Conservation (phyloP, 2,113 vertebrate genomes). For the Leucopsar rothschildi region DNA sequence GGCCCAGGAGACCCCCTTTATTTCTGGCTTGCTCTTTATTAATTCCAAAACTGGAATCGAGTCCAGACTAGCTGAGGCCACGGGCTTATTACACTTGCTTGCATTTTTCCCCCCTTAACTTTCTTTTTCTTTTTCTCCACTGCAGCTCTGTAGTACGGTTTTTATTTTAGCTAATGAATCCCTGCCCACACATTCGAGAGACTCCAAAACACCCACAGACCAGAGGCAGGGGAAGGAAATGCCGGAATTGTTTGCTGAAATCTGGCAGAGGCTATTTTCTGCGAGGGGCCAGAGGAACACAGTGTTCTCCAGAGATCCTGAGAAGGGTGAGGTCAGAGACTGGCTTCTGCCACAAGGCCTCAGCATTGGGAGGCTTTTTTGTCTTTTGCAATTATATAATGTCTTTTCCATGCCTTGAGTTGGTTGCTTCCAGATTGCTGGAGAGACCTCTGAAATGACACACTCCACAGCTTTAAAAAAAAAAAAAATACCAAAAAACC, state of each 20-base stretch:
- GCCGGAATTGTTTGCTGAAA: conserved; percentile 58
- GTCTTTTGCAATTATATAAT: conserved; percentile 61
- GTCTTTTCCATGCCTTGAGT: conserved; percentile 61
- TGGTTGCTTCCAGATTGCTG: conserved; percentile 57
- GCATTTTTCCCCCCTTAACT: neutral
- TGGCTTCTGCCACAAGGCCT: conserved; percentile 43
- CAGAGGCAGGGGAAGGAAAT: conserved; percentile 64
- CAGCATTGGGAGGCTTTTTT: conserved; percentile 14
- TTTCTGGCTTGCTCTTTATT: neutral
- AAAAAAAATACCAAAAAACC: neutral
- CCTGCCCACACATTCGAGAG: conserved; percentile 54
- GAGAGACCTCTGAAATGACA: conserved; percentile 49
- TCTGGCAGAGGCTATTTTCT: conserved; percentile 37
- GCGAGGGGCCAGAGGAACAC: conserved; percentile 40
- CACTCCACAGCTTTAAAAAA: neutral
- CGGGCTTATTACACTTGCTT: conserved; percentile 14
- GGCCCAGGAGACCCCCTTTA: neutral
- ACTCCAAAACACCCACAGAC: conserved; percentile 64
- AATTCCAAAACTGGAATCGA: neutral
- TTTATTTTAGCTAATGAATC: conserved; percentile 68
- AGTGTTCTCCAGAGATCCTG: conserved; percentile 54
- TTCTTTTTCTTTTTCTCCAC: neutral
- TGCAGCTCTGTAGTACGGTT: conserved; percentile 2
- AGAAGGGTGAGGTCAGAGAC: conserved; percentile 49
- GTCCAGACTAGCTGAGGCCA: neutral